Conservation (phyloP, 2,113 vertebrate genomes). For the Sterna hirundo region DNA sequence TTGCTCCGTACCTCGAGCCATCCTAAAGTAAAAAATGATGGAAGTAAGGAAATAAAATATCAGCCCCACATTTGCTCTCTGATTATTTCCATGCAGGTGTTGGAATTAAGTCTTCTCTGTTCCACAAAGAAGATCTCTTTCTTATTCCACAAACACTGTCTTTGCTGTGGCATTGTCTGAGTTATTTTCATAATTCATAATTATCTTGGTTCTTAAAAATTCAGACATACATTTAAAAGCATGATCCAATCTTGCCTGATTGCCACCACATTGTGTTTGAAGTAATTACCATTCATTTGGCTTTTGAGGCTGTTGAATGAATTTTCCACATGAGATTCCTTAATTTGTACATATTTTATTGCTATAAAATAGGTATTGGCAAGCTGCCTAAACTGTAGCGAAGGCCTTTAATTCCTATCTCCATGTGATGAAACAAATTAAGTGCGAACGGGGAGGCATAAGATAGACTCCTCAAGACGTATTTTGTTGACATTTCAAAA, state of each 20-base stretch:
- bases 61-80: neutral
- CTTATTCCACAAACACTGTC: constrained; percentile 62
- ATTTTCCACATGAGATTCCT: constrained; percentile 87
- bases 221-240: constrained; percentile 81
- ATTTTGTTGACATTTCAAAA: constrained; percentile 40
- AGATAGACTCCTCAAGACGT: constrained; percentile 50
- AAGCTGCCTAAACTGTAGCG: constrained; percentile 72
- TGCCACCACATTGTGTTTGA: constrained; percentile 82
- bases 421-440: constrained; percentile 75
- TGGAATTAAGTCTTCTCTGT: constrained; percentile 7
- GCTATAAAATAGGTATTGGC: constrained; percentile 83
- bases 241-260: constrained; percentile 87
- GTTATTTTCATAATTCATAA: constrained; percentile 83
- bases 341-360: constrained; percentile 88
- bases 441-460: constrained; percentile 59
- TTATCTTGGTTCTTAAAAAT: constrained; percentile 81
- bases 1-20: neutral
- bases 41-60: neutral
- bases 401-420: constrained; percentile 80
- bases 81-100: constrained; percentile 57
- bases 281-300: constrained; percentile 89
- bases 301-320: constrained; percentile 86
- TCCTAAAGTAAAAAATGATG: neutral
- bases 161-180: constrained; percentile 68
- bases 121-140: constrained; percentile 60